These are phyloP conservation scores for Nomia melanderi DNA, from an alignment of 1,140 invertebrate genomes.

Conservation along the genomic window DNA sequence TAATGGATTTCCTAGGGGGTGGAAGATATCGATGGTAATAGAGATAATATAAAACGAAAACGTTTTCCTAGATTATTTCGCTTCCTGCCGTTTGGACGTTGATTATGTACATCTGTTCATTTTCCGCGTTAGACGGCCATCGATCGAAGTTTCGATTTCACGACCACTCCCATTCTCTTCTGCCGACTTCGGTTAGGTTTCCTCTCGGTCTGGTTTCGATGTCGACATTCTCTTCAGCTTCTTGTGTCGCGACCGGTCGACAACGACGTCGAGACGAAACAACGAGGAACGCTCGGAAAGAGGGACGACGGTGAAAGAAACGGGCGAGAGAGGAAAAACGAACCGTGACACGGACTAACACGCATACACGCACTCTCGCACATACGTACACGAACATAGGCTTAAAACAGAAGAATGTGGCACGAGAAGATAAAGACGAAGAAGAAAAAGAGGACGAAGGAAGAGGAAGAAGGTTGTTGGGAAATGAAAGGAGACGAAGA, in stretches of 20 bases:
- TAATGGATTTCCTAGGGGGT: too few relatives aligned
- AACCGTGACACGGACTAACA: slow-evolving; percentile 7
- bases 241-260: neutral
- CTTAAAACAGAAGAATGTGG: neutral
- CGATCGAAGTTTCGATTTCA: slow-evolving; percentile 4
- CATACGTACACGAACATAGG: neutral
- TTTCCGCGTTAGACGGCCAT: neutral
- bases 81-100: too few relatives aligned
- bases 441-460: slow-evolving; percentile 13
- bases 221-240: neutral
- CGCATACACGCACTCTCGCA: neutral
- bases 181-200: neutral
- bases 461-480: neutral
- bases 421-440: neutral
- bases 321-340: neutral
- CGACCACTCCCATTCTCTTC: neutral
- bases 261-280: neutral
- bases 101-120: too few relatives aligned
- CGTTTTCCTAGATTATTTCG: too few relatives aligned
- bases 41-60: too few relatives aligned
- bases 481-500: neutral
- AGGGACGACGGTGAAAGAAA: neutral
- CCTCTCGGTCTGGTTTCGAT: slow-evolving; percentile 11
- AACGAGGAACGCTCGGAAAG: neutral
- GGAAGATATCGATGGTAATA: too few relatives aligned